phyloP scores from a whole-genome alignment of 2,113 vertebrate genomes.

The Engraulis encrasicolus region DNA sequence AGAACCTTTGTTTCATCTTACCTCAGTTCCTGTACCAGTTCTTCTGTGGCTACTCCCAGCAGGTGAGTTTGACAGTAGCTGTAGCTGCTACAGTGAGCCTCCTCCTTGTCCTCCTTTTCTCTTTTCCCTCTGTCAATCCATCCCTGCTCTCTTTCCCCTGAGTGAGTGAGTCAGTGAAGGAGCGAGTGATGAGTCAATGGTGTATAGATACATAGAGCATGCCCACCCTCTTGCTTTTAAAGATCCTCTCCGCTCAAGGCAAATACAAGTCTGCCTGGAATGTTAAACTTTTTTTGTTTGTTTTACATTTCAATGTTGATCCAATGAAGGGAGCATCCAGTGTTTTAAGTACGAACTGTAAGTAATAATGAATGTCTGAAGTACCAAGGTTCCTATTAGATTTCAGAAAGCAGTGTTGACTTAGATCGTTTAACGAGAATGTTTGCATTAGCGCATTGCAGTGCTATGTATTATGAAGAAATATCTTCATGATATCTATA shows the following conservation, averaged over 20 bases:
- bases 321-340: background rate
- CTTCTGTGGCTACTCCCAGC: constrained; percentile 98
- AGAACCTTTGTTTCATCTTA: constrained; percentile 99
- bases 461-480: background rate
- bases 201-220: constrained; percentile 13
- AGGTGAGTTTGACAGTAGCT: constrained; percentile 85
- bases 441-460: background rate
- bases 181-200: background rate
- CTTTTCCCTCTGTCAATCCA: constrained; percentile 24
- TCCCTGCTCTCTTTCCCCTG: background rate
- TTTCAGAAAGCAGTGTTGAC: background rate
- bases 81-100: constrained; percentile 23
- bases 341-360: background rate
- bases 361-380: background rate
- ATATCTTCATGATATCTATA: too few relatives aligned
- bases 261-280: background rate
- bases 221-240: background rate
- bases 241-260: background rate
- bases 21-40: constrained; percentile 99
- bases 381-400: background rate
- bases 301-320: background rate
- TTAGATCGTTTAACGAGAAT: background rate
- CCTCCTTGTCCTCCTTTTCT: constrained; percentile 46
- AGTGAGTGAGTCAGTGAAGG: background rate
- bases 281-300: background rate